phyloP scores from a whole-genome alignment of 1,140 invertebrate species.

The Melipona quadrifasciata region DNA sequence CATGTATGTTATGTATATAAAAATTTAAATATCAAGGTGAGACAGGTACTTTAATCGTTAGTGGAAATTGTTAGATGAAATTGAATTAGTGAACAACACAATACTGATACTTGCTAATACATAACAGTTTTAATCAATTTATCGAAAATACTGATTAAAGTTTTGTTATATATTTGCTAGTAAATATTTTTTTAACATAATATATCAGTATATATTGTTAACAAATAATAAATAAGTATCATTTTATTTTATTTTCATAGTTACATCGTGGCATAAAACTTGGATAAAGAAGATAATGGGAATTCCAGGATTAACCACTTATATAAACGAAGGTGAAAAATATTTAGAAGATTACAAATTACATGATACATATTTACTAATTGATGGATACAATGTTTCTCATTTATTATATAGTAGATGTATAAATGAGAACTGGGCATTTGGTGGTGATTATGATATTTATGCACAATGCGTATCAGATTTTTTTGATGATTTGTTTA shows the following conservation, averaged over 20 bases:
- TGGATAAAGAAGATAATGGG: slow-evolving; percentile 82
- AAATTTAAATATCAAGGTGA: too few relatives aligned
- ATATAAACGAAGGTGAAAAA: slow-evolving; percentile 86
- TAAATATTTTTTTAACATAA: too few relatives aligned
- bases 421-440: slow-evolving; percentile 85
- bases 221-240: background rate
- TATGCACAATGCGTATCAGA: slow-evolving; percentile 84
- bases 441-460: slow-evolving; percentile 94
- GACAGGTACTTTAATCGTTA: too few relatives aligned
- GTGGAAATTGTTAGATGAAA: too few relatives aligned
- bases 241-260: too few relatives aligned
- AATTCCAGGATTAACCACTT: slow-evolving; percentile 89
- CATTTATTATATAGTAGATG: slow-evolving; percentile 87
- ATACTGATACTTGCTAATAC: too few relatives aligned
- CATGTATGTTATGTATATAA: too few relatives aligned
- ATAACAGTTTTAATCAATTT: too few relatives aligned
- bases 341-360: slow-evolving; percentile 86
- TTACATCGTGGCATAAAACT: too few relatives aligned
- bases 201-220: background rate
- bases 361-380: slow-evolving; percentile 87
- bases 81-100: too few relatives aligned
- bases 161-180: too few relatives aligned
- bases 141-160: too few relatives aligned
- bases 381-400: slow-evolving; percentile 91
- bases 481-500: slow-evolving; percentile 88